Conservation (phyloP, 2,113 vertebrate genomes). For the Vulpes ferrilata region DNA sequence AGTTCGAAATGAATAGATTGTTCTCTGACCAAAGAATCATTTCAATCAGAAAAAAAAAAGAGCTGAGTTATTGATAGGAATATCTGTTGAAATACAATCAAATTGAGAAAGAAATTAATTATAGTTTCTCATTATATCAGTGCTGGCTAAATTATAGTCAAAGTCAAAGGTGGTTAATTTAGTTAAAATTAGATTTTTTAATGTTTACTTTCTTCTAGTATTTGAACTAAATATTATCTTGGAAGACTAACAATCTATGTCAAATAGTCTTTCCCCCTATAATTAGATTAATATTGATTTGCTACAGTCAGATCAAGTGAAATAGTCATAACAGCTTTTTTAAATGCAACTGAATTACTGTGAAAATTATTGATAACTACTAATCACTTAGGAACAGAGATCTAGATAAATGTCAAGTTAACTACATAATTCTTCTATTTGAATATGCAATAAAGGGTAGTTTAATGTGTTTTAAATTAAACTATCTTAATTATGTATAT, state of each 20-base stretch:
- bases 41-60: constrained; percentile 17
- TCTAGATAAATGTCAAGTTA: background rate
- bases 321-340: background rate
- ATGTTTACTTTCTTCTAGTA: background rate
- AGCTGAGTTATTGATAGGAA: constrained; percentile 18
- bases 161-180: background rate
- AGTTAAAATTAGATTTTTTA: background rate
- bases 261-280: background rate
- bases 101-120: background rate
- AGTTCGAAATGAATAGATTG: background rate
- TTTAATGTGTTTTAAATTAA: background rate
- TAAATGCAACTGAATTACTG: background rate
- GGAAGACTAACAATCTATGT: background rate
- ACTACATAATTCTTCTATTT: background rate
- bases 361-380: background rate
- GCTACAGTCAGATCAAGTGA: background rate
- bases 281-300: background rate
- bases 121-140: background rate
- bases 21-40: background rate
- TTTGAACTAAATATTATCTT: constrained; percentile 24
- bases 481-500: background rate
- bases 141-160: background rate
- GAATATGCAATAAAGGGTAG: background rate
- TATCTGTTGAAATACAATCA: background rate
- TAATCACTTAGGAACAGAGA: background rate